Percentiles rank a stretch among this genome's conserved stretches.
Conservation (phyloP, 2,888 invertebrate species). For the Stegophylla sp. region DNA sequence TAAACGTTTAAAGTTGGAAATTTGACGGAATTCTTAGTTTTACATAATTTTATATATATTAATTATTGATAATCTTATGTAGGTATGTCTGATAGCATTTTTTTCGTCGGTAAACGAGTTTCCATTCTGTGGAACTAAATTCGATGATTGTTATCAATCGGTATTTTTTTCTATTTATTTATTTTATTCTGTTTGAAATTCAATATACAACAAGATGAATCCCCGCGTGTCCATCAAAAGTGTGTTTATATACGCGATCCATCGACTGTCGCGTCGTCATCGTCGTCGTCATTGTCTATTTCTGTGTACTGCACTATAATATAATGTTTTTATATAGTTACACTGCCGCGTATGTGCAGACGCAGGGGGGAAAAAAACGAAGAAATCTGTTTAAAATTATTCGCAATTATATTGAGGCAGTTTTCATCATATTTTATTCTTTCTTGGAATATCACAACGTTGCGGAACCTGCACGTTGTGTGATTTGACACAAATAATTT, state of each 20-base stretch:
- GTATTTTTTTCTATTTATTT: constrained; percentile 7
- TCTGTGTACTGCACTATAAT: too few species aligned
- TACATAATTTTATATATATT: too few species aligned
- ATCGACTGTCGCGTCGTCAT: constrained; percentile 6
- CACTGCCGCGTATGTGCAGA: background rate
- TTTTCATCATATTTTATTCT: constrained; percentile 27
- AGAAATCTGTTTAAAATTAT: constrained; percentile 12
- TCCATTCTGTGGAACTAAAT: constrained; percentile 7
- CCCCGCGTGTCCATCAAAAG: constrained; percentile 36
- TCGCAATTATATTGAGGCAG: constrained; percentile 30
- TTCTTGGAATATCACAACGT: constrained; percentile 8
- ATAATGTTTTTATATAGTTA: too few species aligned
- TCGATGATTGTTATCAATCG: constrained; percentile 8
- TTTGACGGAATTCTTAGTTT: too few species aligned
- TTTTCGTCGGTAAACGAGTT: constrained; percentile 28
- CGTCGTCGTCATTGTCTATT: too few species aligned
- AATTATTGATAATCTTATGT: too few species aligned
- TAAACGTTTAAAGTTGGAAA: too few species aligned
- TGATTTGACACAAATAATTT: constrained; percentile 27
- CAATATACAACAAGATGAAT: constrained; percentile 39
- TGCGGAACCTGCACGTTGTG: background rate
- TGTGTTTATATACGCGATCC: background rate
- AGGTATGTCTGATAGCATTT: too few species aligned
- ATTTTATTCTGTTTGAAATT: constrained; percentile 25
- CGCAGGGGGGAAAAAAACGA: background rate